Evolutionary conservation across 2,113 vertebrate species (phyloP).

Genomic region (Dissostichus mawsoni): DNA sequence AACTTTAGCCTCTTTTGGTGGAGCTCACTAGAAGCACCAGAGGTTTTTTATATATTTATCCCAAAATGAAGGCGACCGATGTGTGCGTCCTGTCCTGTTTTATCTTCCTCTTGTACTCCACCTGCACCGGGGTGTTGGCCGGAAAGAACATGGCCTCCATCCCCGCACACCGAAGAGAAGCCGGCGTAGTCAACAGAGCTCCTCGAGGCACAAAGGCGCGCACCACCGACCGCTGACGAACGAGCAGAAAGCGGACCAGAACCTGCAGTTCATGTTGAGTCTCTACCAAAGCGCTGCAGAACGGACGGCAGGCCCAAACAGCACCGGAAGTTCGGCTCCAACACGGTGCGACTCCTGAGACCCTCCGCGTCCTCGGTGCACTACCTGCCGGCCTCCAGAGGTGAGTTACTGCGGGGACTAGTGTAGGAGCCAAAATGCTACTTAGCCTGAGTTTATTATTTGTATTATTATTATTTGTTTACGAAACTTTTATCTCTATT

Average conservation of each 20-base stretch:
- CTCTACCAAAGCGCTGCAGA: conserved; percentile 88
- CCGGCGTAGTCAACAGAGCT: conserved; percentile 51
- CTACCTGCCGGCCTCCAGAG: conserved; percentile 71
- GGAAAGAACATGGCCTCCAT: conserved; percentile 44
- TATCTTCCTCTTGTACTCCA: conserved; percentile 56
- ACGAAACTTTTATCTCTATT: too few species aligned
- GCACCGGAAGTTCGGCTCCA: conserved; percentile 84
- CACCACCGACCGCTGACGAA: conserved; percentile 65
- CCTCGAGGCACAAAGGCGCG: conserved; percentile 36
- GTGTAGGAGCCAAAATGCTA: too few species aligned
- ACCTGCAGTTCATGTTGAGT: conserved; percentile 90
- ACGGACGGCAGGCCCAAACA: conserved; percentile 85
- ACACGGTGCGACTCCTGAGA: conserved; percentile 88
- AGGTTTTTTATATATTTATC: conserved; percentile 47
- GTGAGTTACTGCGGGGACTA: conserved; percentile 66
- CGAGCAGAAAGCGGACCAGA: conserved; percentile 76
- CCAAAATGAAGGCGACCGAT: conserved; percentile 78
- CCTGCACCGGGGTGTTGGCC: conserved; percentile 43
- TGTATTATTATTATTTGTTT: too few species aligned
- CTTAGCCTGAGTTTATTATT: too few species aligned
- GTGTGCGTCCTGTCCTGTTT: conserved; percentile 61
- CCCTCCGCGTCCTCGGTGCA: conserved; percentile 73
- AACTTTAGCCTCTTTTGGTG: conserved; percentile 70
- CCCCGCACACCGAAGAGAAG: conserved; percentile 42
- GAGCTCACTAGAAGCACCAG: conserved; percentile 74